Percentiles rank a stretch among this genome's conserved stretches.
These are phyloP conservation scores for Drosophila lacteicornis DNA, from an alignment of 1,140 invertebrate species.

Conservation along the genomic window DNA sequence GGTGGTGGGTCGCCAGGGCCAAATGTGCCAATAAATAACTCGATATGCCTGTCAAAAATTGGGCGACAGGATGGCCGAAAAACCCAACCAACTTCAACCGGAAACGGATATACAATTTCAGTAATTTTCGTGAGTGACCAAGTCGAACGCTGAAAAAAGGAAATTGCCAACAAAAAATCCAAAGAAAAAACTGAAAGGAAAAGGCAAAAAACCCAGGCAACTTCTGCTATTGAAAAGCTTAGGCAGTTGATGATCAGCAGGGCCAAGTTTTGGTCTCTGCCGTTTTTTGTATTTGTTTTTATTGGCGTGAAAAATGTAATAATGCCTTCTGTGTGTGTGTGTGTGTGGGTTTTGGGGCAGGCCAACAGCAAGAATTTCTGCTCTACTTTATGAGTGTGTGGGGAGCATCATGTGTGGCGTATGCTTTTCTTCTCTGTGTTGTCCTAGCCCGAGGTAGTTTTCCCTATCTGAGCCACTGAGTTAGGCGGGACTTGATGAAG, in stretches of 20 bases:
- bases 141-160: constrained; percentile 43
- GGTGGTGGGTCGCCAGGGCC: constrained; percentile 8
- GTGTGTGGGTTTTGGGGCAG: constrained; percentile 20
- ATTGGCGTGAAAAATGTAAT: constrained; percentile 82
- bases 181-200: constrained; percentile 1
- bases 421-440: constrained; percentile 36
- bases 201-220: constrained; percentile 20
- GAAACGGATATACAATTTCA: constrained; percentile 80
- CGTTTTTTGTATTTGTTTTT: constrained; percentile 74
- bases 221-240: constrained; percentile 33
- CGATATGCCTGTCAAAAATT: constrained; percentile 47
- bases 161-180: constrained; percentile 59
- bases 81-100: constrained; percentile 54
- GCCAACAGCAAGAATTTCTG: constrained; percentile 32
- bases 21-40: constrained; percentile 59
- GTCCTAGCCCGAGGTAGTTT: constrained; percentile 29
- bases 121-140: constrained; percentile 78
- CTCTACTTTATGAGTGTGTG: constrained; percentile 34
- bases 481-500: constrained; percentile 60
- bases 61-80: constrained; percentile 21
- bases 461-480: constrained; percentile 21
- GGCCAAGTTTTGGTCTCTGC: constrained; percentile 23
- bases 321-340: constrained; percentile 53
- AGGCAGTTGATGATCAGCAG: constrained; percentile 64
- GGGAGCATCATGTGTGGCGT: constrained; percentile 43